Conservation (phyloP, 2,888 invertebrate species). For the Conops quadrifasciatus region DNA sequence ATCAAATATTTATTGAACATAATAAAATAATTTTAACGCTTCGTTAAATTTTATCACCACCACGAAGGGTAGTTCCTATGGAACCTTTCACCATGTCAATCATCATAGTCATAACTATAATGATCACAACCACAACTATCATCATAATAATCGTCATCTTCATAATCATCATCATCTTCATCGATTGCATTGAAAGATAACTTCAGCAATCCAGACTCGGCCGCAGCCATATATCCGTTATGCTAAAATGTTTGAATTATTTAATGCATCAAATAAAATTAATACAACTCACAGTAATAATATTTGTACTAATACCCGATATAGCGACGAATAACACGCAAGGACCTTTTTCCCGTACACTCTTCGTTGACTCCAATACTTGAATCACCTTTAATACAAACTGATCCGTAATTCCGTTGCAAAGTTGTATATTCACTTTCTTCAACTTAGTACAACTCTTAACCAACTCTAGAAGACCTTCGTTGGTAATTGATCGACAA, state of each 20-base stretch:
- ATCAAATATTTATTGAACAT: too few relatives aligned
- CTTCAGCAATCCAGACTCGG: constrained; percentile 19
- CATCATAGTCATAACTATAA: constrained; percentile 24
- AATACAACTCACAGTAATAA: constrained; percentile 8
- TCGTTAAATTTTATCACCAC: not conserved
- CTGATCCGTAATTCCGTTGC: constrained; percentile 29
- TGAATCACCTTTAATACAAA: constrained; percentile 34
- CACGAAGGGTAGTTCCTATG: too few relatives aligned
- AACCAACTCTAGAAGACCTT: constrained; percentile 27
- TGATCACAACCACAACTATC: constrained; percentile 25
- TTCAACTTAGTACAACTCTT: constrained; percentile 29
- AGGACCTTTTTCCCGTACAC: constrained; percentile 13
- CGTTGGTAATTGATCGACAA: constrained; percentile 31
- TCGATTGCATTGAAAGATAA: constrained; percentile 27
- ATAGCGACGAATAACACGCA: constrained; percentile 20
- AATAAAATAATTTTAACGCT: too few relatives aligned
- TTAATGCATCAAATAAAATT: not conserved
- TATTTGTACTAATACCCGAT: constrained; percentile 22
- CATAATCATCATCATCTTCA: constrained; percentile 26
- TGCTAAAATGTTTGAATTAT: constrained; percentile 1
- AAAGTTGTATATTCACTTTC: constrained; percentile 36
- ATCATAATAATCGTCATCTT: constrained; percentile 30
- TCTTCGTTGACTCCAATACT: constrained; percentile 21
- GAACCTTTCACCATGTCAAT: constrained; percentile 17
- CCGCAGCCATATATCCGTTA: constrained; percentile 15